Conservation (phyloP, 2,888 invertebrate species). For the Melanchra persicariae region DNA sequence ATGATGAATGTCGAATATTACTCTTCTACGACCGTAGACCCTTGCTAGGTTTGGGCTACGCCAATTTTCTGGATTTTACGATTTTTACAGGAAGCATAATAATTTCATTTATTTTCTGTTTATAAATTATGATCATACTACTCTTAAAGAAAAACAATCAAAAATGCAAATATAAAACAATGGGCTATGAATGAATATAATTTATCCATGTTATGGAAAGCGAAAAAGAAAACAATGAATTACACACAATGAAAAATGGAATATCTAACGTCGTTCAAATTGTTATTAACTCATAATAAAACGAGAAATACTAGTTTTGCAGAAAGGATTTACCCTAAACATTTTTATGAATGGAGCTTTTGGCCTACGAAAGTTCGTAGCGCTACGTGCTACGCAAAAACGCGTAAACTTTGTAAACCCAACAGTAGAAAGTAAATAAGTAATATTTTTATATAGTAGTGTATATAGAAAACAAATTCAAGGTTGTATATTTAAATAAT, state of each 20-base stretch:
- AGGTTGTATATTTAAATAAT: conserved; percentile 51
- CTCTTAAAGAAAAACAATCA: neutral
- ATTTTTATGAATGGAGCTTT: conserved; percentile 9
- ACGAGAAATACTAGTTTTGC: neutral
- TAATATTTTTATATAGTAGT: neutral
- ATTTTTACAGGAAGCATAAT: neutral
- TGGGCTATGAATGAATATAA: neutral
- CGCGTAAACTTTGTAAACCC: neutral
- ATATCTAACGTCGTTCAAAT: neutral
- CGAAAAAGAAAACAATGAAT: conserved; percentile 6
- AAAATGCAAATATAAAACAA: neutral
- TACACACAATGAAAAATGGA: neutral
- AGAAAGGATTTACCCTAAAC: neutral
- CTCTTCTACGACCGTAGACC: too few relatives aligned
- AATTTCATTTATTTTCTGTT: neutral
- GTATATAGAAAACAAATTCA: conserved; percentile 31
- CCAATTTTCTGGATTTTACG: neutral
- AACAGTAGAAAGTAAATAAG: conserved; percentile 17
- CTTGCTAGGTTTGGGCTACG: neutral
- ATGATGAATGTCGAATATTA: too few relatives aligned
- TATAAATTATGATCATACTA: too few relatives aligned
- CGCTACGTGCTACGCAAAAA: conserved; percentile 39
- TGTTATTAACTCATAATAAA: neutral
- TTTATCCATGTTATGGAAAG: conserved; percentile 1
- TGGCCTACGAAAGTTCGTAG: conserved; percentile 34